Percentiles rank a stretch among this genome's conserved stretches.
These are phyloP conservation scores for Adoxophyes honmai DNA, from an alignment of 1,140 invertebrate genomes.

Conservation along the genomic window DNA sequence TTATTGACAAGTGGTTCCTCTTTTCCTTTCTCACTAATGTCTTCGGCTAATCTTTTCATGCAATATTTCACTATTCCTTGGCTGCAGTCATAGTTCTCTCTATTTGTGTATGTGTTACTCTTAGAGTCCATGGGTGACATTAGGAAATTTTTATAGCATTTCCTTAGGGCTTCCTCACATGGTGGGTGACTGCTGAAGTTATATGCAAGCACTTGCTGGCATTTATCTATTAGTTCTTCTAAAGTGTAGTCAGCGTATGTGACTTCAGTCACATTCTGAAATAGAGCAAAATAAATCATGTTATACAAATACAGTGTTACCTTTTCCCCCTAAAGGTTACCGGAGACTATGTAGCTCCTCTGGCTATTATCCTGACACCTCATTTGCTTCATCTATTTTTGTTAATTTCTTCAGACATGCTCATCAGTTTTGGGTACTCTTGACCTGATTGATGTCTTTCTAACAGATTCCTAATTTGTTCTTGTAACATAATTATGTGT, in stretches of 20 bases:
- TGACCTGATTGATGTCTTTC: too few relatives aligned
- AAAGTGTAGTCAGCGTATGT: conserved; percentile 34
- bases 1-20: conserved; percentile 53
- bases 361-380: too few relatives aligned
- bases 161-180: conserved; percentile 43
- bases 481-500: too few relatives aligned
- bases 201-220: conserved; percentile 46
- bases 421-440: too few relatives aligned
- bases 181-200: conserved; percentile 59
- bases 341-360: too few relatives aligned
- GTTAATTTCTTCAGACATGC: too few relatives aligned
- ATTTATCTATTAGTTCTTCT: conserved; percentile 44
- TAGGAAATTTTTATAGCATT: conserved; percentile 58
- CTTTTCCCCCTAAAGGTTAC: too few relatives aligned
- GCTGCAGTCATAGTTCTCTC: conserved; percentile 35
- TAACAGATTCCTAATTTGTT: too few relatives aligned
- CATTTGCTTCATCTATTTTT: too few relatives aligned
- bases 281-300: conserved; percentile 22
- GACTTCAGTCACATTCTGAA: conserved; percentile 69
- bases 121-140: conserved; percentile 46
- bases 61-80: conserved; percentile 61
- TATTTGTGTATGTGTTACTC: conserved; percentile 51
- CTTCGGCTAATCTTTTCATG: conserved; percentile 56
- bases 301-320: too few relatives aligned
- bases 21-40: conserved; percentile 43